phyloP scores from a whole-genome alignment of 2,888 invertebrate genomes.

The Homarus gammarus region DNA sequence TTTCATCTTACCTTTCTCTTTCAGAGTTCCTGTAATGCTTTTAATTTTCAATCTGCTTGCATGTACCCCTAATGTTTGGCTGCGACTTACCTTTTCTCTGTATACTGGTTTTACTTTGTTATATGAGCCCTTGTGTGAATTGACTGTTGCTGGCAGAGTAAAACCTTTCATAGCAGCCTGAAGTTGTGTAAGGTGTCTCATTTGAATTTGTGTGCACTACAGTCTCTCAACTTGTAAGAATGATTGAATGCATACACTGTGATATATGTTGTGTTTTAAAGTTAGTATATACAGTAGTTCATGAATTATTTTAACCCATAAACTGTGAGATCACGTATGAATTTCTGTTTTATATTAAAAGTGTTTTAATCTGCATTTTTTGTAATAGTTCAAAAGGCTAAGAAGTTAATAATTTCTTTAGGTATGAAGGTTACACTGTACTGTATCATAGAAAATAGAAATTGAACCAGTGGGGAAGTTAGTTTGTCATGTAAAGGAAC shows the following conservation, averaged over 20 bases:
- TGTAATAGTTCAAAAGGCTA: no score
- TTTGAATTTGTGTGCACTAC: neutral
- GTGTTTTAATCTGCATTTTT: no score
- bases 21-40: conserved; percentile 67
- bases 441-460: no score
- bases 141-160: conserved; percentile 3
- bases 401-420: no score
- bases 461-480: no score
- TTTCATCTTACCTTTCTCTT: conserved; percentile 60
- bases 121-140: conserved; percentile 30
- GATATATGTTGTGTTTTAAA: neutral
- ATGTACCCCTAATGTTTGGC: conserved; percentile 55
- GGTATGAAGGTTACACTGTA: no score
- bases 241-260: neutral
- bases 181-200: neutral
- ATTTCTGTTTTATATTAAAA: no score
- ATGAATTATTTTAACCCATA: no score
- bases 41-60: conserved; percentile 55
- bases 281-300: no score
- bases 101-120: conserved; percentile 23
- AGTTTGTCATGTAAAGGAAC: no score
- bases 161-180: conserved; percentile 11
- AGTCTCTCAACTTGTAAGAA: neutral
- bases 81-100: conserved; percentile 31
- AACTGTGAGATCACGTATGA: no score